Conservation (phyloP, 2,113 vertebrate genomes). For the Edolisoma coerulescens region DNA sequence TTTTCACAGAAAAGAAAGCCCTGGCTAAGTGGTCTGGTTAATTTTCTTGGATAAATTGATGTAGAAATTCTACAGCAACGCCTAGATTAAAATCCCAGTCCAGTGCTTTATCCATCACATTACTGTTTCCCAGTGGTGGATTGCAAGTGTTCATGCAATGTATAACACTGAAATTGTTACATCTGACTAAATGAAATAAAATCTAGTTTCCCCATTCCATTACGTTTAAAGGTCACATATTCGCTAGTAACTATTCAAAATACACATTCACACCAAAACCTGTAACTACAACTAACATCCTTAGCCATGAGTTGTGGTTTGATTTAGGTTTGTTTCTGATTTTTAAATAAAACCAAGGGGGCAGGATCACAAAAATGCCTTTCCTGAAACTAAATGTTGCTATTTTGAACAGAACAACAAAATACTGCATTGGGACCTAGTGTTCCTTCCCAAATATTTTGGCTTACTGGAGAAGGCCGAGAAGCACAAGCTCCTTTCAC, state of each 20-base stretch:
- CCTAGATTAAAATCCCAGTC: not conserved
- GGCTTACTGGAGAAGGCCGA: not conserved
- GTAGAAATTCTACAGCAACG: not conserved
- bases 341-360: not conserved
- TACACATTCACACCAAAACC: not conserved
- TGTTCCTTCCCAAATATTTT: not conserved
- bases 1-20: not conserved
- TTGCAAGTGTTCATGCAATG: not conserved
- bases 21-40: not conserved
- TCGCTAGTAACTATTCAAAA: not conserved
- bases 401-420: not conserved
- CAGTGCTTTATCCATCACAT: not conserved
- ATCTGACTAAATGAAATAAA: slow-evolving; percentile 11
- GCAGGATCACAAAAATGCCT: not conserved
- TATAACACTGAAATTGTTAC: not conserved
- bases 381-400: not conserved
- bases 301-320: not conserved
- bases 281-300: not conserved
- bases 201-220: not conserved
- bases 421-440: not conserved
- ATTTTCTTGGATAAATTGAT: not conserved
- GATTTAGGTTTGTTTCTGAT: not conserved
- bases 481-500: not conserved
- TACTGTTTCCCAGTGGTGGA: not conserved
- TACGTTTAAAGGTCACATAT: slow-evolving; percentile 25